phyloP scores from a whole-genome alignment of 1,140 invertebrate genomes.

The Drosophila elegans region DNA sequence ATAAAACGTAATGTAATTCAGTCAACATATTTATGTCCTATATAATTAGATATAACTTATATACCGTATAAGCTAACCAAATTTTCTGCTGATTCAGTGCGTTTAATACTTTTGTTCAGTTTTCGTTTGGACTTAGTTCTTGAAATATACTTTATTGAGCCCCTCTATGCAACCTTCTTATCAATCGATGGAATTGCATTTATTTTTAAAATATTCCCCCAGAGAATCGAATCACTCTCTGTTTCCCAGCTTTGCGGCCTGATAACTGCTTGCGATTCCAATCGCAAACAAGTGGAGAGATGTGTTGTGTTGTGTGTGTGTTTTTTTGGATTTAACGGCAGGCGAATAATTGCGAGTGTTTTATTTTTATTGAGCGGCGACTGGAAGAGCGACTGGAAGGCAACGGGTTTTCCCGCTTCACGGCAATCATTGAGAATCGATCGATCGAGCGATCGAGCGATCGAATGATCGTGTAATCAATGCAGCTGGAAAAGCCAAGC shows the following conservation, averaged over 20 bases:
- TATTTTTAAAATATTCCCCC: conserved; percentile 10
- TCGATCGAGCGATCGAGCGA: conserved; percentile 1
- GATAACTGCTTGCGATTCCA: conserved; percentile 16
- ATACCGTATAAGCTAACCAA: too few relatives aligned
- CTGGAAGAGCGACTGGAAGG: conserved; percentile 28
- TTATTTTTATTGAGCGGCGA: conserved; percentile 10
- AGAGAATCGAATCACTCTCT: conserved; percentile 6
- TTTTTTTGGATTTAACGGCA: conserved; percentile 1
- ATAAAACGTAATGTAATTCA: too few relatives aligned
- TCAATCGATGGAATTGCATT: conserved; percentile 4
- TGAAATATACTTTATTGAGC: background rate
- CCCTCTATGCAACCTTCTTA: background rate
- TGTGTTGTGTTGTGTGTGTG: background rate
- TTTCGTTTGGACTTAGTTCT: background rate
- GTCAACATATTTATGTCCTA: too few relatives aligned
- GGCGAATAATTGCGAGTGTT: conserved; percentile 15
- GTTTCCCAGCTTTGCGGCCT: conserved; percentile 10
- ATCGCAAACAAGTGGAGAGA: conserved; percentile 6
- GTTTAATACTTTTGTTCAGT: too few relatives aligned
- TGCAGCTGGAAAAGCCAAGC: conserved; percentile 43
- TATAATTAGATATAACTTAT: too few relatives aligned
- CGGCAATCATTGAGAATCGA: conserved; percentile 33
- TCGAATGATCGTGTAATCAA: background rate
- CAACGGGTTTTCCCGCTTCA: conserved; percentile 51
- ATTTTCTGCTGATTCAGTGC: too few relatives aligned